Evolutionary conservation across 2,888 invertebrate species (phyloP).

Genomic region (Parascotia fuliginaria): DNA sequence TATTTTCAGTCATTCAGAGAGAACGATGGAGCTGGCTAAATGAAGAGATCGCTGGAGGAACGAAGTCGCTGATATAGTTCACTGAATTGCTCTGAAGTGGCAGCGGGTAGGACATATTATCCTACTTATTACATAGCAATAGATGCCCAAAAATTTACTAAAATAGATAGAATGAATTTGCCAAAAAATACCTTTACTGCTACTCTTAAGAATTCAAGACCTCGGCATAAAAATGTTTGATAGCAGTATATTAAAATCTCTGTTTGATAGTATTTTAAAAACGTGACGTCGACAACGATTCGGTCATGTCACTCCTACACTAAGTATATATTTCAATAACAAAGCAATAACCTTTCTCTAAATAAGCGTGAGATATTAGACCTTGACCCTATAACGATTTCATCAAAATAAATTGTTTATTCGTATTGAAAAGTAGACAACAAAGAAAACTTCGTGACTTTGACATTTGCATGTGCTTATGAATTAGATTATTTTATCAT

Average conservation of each 20-base stretch:
- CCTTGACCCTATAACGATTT: constrained; percentile 31
- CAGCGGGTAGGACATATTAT: no score
- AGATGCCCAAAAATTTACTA: not conserved
- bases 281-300: constrained; percentile 14
- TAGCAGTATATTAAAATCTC: no score
- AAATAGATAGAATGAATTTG: no score
- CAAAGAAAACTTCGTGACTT: constrained; percentile 21
- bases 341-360: constrained; percentile 38
- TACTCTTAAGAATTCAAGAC: not conserved
- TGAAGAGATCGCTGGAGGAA: no score
- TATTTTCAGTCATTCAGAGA: no score
- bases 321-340: constrained; percentile 30
- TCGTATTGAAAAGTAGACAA: constrained; percentile 1
- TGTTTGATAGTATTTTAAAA: constrained; percentile 20
- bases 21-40: no score
- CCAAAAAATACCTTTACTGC: not conserved
- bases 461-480: not conserved
- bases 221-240: not conserved
- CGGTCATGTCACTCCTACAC: constrained; percentile 13
- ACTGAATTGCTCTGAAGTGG: no score
- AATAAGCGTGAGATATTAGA: constrained; percentile 37
- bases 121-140: no score
- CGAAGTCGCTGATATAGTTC: no score
- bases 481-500: not conserved
- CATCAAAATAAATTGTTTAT: constrained; percentile 17